Evolutionary conservation across 2,797 vertebrate species (phyloP).

Genomic region (Paratrypauchen microcephalus): DNA sequence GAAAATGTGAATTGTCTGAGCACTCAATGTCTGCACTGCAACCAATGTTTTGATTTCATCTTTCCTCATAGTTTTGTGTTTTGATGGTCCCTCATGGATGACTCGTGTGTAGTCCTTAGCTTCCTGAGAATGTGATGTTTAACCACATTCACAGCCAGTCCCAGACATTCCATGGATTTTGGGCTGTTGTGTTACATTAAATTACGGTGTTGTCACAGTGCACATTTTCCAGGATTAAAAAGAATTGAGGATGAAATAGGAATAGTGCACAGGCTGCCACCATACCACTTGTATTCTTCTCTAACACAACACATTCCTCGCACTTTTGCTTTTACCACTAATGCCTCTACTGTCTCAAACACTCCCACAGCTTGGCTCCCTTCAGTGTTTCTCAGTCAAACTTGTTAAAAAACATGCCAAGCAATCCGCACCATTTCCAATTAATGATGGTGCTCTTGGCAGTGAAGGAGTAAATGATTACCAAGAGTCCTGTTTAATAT

Average conservation of each 20-base stretch:
- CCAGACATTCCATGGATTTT: neutral
- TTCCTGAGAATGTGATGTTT: neutral
- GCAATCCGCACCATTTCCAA: conserved; percentile 73
- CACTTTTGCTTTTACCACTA: conserved; percentile 46
- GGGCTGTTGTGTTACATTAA: neutral
- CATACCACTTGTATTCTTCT: conserved; percentile 21
- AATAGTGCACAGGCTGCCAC: conserved; percentile 10
- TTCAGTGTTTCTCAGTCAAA: conserved; percentile 56
- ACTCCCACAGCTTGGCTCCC: conserved; percentile 59
- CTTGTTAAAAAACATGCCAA: conserved; percentile 71
- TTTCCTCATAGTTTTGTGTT: neutral
- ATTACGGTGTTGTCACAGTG: conserved; percentile 1
- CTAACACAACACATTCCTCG: conserved; percentile 31
- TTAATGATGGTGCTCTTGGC: conserved; percentile 75
- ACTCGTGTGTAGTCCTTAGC: neutral
- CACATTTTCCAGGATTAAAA: conserved; percentile 6
- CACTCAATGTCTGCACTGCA: neutral
- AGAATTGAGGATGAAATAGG: conserved; percentile 10
- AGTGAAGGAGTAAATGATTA: conserved; percentile 68
- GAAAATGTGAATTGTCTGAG: too few species aligned
- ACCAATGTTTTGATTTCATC: neutral
- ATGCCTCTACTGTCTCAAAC: conserved; percentile 45
- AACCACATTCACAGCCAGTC: conserved; percentile 14
- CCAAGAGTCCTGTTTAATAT: conserved; percentile 72
- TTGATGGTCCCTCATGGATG: neutral